Percentiles rank a stretch among this genome's conserved stretches.
Conservation (phyloP, 1,140 invertebrate genomes). For the Aphis gossypii region DNA sequence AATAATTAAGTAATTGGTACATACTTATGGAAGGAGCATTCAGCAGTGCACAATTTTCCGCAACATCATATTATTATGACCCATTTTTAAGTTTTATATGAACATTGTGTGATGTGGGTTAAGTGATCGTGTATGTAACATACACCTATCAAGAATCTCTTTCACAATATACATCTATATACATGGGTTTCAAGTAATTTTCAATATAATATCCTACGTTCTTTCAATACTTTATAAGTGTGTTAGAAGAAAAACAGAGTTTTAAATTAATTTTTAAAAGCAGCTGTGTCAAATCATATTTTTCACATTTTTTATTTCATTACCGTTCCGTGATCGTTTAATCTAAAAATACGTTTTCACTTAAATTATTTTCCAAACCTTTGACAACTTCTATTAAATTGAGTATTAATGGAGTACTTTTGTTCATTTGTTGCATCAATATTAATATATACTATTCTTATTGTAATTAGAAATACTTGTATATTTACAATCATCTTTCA, state of each 20-base stretch:
- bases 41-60: neutral
- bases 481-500: neutral
- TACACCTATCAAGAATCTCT: neutral
- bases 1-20: neutral
- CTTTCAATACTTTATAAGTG: neutral
- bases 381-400: neutral
- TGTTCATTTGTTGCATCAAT: neutral
- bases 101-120: neutral
- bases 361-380: neutral
- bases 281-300: neutral
- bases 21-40: neutral
- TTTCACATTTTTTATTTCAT: neutral
- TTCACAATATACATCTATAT: neutral
- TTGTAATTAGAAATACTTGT: neutral
- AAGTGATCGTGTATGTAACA: neutral
- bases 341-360: neutral
- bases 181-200: neutral
- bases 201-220: neutral
- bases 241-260: neutral
- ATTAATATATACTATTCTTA: neutral
- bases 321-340: neutral
- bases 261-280: conserved; percentile 16
- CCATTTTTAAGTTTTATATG: neutral
- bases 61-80: neutral
- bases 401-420: neutral